Percentiles rank a stretch among this genome's conserved stretches.
These are phyloP conservation scores for Lepisosteus osseus DNA, from an alignment of 2,113 vertebrate genomes.

Conservation along the genomic window DNA sequence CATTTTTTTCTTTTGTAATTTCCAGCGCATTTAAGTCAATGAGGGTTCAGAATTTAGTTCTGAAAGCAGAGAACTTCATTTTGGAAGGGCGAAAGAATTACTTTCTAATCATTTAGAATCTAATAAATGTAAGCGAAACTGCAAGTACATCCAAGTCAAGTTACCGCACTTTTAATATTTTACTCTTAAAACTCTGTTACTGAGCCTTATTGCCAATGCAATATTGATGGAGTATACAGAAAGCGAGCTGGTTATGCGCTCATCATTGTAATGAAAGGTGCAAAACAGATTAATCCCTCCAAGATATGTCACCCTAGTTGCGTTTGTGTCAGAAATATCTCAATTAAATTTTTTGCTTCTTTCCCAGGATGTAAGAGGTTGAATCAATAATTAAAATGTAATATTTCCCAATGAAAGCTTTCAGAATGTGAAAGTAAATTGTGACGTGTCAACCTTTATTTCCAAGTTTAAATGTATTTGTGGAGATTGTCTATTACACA, in stretches of 20 bases:
- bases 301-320: neutral
- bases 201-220: constrained; percentile 63
- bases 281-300: constrained; percentile 5
- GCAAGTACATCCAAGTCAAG: constrained; percentile 38
- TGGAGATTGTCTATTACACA: neutral
- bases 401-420: constrained; percentile 46
- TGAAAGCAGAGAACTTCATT: constrained; percentile 42
- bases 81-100: constrained; percentile 57
- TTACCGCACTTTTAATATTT: constrained; percentile 67
- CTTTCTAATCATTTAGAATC: constrained; percentile 64
- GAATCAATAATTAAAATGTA: constrained; percentile 59
- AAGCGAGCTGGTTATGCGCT: constrained; percentile 27
- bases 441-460: constrained; percentile 36
- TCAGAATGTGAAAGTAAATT: neutral
- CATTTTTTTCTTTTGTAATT: constrained; percentile 54
- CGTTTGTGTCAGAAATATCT: constrained; percentile 5
- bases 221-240: constrained; percentile 51
- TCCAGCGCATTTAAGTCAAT: constrained; percentile 40
- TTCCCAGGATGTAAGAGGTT: constrained; percentile 14
- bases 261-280: constrained; percentile 2
- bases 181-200: constrained; percentile 54
- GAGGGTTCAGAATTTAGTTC: constrained; percentile 43
- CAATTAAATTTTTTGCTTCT: constrained; percentile 6
- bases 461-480: constrained; percentile 39
- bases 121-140: constrained; percentile 50